Conservation (phyloP, 2,888 invertebrate species). For the Patella pellucida region DNA sequence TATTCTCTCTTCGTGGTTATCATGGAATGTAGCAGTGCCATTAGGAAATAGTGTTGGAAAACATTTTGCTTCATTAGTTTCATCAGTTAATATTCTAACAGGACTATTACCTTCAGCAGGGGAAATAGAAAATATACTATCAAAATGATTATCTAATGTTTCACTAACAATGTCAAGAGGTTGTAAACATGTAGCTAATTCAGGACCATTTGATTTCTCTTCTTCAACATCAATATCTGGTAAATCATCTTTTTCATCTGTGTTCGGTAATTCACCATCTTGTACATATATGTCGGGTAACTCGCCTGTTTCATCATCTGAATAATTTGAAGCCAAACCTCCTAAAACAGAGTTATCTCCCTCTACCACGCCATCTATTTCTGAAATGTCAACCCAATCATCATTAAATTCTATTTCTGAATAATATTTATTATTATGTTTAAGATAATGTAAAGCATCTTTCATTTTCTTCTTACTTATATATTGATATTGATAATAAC, state of each 20-base stretch:
- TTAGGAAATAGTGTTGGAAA: conserved; percentile 31
- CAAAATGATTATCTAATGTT: conserved; percentile 22
- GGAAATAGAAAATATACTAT: conserved; percentile 29
- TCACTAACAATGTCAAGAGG: conserved; percentile 30
- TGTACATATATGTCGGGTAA: background rate
- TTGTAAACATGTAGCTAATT: conserved; percentile 31
- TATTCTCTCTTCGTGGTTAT: conserved; percentile 13
- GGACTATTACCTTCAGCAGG: conserved; percentile 32
- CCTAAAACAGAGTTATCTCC: background rate
- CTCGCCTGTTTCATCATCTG: background rate
- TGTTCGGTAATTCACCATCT: background rate
- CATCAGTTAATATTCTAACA: conserved; percentile 20
- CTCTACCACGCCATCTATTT: background rate
- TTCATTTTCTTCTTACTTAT: background rate
- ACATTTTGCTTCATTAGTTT: conserved; percentile 24
- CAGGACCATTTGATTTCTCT: background rate
- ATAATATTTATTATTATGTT: conserved; percentile 9
- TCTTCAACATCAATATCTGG: background rate
- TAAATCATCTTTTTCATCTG: background rate
- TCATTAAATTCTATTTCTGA: conserved; percentile 12
- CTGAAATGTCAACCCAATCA: background rate
- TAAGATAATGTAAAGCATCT: conserved; percentile 4
- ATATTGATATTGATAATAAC: background rate
- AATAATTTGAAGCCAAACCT: background rate
- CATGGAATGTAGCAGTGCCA: conserved; percentile 17